A percentile compares a stretch with the other conserved stretches of the same genome.
Evolutionary conservation across 2,888 invertebrate species (phyloP).

Genomic region (Liposcelis brunnea): DNA sequence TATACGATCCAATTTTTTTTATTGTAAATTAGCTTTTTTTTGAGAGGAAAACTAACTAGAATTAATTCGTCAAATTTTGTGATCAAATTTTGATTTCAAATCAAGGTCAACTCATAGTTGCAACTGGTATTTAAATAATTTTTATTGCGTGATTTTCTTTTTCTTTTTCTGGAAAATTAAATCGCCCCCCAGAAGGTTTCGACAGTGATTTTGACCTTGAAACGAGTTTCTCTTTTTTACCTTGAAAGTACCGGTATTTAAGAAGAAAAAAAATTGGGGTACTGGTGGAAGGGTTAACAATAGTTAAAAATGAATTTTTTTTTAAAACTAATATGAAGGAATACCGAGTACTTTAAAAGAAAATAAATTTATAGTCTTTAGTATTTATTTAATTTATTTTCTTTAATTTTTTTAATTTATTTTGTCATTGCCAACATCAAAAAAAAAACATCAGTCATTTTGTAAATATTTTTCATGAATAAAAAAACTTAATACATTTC

Average conservation of each 20-base stretch:
- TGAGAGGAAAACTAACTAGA: background rate
- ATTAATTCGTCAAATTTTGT: background rate
- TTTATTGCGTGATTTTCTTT: background rate
- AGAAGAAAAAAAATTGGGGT: slow-evolving; percentile 3
- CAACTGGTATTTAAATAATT: background rate
- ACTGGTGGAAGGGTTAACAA: slow-evolving; percentile 7
- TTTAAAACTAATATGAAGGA: background rate
- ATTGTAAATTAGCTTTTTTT: slow-evolving; percentile 1
- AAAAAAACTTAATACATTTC: too few relatives aligned
- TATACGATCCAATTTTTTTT: slow-evolving; percentile 7
- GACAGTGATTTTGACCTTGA: background rate
- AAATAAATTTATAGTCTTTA: too few relatives aligned
- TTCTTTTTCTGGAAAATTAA: background rate
- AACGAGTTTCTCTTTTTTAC: background rate
- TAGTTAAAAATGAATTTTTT: background rate
- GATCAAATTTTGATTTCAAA: background rate
- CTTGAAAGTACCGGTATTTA: slow-evolving; percentile 2
- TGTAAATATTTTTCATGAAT: too few relatives aligned
- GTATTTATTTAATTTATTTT: too few relatives aligned
- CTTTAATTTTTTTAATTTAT: too few relatives aligned
- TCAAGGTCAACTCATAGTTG: slow-evolving; percentile 6
- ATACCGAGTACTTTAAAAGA: too few relatives aligned
- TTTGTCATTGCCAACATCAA: too few relatives aligned
- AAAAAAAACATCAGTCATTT: too few relatives aligned
- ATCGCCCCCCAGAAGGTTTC: background rate